A percentile compares a stretch with the other conserved stretches of the same genome.
phyloP scores from a whole-genome alignment of 2,797 vertebrate genomes.

The Todus mexicanus region DNA sequence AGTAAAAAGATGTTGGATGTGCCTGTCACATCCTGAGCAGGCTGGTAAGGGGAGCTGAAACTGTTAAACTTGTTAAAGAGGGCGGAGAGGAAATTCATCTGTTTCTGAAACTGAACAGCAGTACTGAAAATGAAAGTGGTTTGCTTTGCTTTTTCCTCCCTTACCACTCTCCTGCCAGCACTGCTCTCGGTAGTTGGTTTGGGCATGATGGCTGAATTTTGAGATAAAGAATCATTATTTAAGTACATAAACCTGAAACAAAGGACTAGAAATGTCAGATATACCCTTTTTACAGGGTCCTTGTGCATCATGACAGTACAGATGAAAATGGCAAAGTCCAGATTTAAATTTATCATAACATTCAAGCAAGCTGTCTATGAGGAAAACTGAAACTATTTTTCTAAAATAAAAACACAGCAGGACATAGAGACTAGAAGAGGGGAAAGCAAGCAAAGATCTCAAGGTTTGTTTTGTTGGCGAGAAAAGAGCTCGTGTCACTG shows the following conservation, averaged over 20 bases:
- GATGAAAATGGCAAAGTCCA: constrained; percentile 17
- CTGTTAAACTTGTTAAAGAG: background rate
- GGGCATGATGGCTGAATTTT: background rate
- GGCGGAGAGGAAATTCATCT: background rate
- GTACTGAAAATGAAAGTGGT: background rate
- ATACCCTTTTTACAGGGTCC: background rate
- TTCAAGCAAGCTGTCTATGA: constrained; percentile 46
- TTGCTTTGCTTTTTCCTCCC: background rate
- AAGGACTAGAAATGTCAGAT: background rate
- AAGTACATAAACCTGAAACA: background rate
- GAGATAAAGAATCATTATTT: background rate
- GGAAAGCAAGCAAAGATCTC: constrained; percentile 62
- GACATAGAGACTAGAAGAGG: constrained; percentile 37
- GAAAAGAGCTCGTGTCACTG: constrained; percentile 57
- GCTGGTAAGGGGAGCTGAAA: background rate
- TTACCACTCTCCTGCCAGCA: background rate
- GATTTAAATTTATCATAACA: constrained; percentile 47
- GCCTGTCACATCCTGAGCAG: background rate
- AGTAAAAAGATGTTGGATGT: background rate
- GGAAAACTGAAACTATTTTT: constrained; percentile 63
- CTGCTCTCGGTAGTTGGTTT: background rate
- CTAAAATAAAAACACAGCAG: constrained; percentile 72
- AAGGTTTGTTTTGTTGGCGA: constrained; percentile 55
- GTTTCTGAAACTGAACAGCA: background rate
- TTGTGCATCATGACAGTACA: background rate